Evolutionary conservation across 92 coral and sea anemone species (phyloP), one percentile per base, ranked within the genome.

Genomic region (Chrysogorgia sp.): DNA sequence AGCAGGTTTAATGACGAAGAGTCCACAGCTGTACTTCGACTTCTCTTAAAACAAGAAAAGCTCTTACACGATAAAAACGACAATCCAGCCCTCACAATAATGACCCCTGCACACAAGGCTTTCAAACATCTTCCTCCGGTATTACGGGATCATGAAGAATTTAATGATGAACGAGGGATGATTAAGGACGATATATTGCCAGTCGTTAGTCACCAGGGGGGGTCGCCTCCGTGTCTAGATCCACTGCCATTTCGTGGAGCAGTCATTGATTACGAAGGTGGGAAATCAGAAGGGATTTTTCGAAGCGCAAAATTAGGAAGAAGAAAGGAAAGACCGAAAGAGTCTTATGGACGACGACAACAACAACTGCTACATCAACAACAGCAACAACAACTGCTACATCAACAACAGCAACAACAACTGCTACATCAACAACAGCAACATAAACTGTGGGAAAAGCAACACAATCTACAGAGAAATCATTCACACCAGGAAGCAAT

Each of bases 1-100:
- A 92, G 97, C 41, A 89, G 92, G 68, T 96, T 96, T 32, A 96
- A 96, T 87, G 99, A 96, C 63, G 91, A 96, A 55, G 99, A 96
- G 81, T 85, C 99, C 2, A 96, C 99, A 21, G 99, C 94, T 31
- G 92, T 96, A 23, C 67, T 96, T 31, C 70, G 97, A 74, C 74
- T 96, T 40, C 90, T 96, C 19, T 76, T 92, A 26, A 93, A 96
- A 58, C 99, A 96, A 52, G 91, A 96, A 83, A 84, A 84, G 30
- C 78, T 96, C 0, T 85, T 94, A 25, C 89, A 89, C 68, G 85
- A 87, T 52, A 88, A 93, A 14, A 81, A 81, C 48, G 86, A 76
- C 15, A 96, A 92, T 52, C 99, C 99, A 60, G 86, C 92, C 2
- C 62, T 96, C 20, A 96, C 82, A 59, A 90, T 89, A 10, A 68